These are phyloP conservation scores for Champsocephalus gunnari DNA, from an alignment of 2,797 vertebrate genomes.

Conservation along the genomic window DNA sequence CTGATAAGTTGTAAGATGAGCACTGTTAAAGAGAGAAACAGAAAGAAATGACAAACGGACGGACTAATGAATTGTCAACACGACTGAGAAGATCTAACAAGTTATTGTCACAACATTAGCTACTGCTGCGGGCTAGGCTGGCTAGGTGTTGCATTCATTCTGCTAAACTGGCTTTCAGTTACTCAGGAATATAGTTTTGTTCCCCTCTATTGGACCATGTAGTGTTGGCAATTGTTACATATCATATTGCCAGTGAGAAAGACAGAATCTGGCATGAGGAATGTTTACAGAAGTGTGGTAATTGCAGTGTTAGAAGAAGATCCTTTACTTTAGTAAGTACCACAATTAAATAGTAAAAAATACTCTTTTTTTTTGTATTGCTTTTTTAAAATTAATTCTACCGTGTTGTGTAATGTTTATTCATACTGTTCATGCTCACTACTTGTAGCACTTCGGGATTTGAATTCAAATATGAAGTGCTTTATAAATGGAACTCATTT, in stretches of 20 bases:
- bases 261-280: neutral
- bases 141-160: neutral
- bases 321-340: neutral
- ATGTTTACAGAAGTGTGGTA: neutral
- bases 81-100: slow-evolving; percentile 1
- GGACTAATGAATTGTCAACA: neutral
- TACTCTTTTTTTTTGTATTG: too few species aligned
- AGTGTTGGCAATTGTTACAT: neutral
- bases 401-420: too few species aligned
- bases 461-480: too few species aligned
- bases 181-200: slow-evolving; percentile 4
- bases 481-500: too few species aligned
- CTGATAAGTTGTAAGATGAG: slow-evolving; percentile 29
- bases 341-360: too few species aligned
- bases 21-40: neutral
- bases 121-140: neutral
- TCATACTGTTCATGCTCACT: too few species aligned
- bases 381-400: too few species aligned
- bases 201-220: neutral
- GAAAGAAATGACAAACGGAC: slow-evolving; percentile 5
- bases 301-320: neutral
- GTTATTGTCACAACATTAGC: neutral
- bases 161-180: neutral
- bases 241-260: neutral
- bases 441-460: too few species aligned